A percentile compares a stretch with the other conserved stretches of the same genome.
These are phyloP conservation scores for Catocala sponsa DNA, from an alignment of 2,888 invertebrate species.

Conservation along the genomic window DNA sequence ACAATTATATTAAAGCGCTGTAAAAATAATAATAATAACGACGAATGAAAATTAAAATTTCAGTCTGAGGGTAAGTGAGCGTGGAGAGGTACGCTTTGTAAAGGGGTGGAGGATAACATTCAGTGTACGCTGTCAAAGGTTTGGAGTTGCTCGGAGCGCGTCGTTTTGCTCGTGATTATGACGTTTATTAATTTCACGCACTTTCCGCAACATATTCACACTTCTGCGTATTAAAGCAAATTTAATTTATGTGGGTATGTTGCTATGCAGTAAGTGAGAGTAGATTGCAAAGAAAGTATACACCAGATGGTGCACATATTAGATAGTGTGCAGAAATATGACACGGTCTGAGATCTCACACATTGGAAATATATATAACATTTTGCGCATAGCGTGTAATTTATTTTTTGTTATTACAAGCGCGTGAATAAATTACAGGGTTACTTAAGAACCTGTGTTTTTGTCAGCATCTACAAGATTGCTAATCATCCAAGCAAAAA, in stretches of 20 bases:
- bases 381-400: neutral
- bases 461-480: constrained; percentile 1
- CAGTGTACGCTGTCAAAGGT: constrained; percentile 62
- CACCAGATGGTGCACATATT: constrained; percentile 16
- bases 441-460: neutral
- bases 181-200: constrained; percentile 68
- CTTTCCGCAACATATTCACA: constrained; percentile 40
- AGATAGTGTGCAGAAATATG: constrained; percentile 15
- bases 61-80: constrained; percentile 51
- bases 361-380: constrained; percentile 4
- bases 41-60: constrained; percentile 66
- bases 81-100: constrained; percentile 40
- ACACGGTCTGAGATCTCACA: constrained; percentile 8
- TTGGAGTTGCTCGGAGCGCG: constrained; percentile 50
- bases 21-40: constrained; percentile 58
- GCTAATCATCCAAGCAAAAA: constrained; percentile 21
- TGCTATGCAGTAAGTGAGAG: constrained; percentile 16
- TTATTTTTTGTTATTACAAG: neutral
- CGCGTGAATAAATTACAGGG: neutral
- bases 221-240: constrained; percentile 34
- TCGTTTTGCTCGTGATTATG: constrained; percentile 53
- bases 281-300: constrained; percentile 15
- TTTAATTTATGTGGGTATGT: constrained; percentile 28
- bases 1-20: constrained; percentile 55
- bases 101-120: constrained; percentile 60